Base-by-base conservation (phyloP, 2,113 vertebrate species). In the Odocoileus virginianus region DNA sequence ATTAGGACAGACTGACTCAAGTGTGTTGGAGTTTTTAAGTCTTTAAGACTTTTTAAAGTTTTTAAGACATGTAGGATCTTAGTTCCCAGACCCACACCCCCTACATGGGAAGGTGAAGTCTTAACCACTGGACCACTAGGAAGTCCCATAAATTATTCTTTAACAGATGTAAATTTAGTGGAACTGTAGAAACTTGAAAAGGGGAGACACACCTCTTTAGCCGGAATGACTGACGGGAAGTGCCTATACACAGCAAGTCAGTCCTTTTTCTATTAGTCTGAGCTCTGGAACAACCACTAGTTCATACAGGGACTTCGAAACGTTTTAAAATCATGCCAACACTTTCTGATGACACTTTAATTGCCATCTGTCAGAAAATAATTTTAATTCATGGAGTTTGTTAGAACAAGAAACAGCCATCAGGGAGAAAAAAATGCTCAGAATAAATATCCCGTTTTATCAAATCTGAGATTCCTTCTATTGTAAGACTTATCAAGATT, bases 281-380 rank as follows among this genome's bases (percentile, higher is more conserved):
- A 28, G 15, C 82, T 25, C 89, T 54, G 61, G 30, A 30, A 58
- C 61, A 43, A 19, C 9, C 2, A 7, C 36, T 2, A 40, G 40
- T 11, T 33, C 30, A 17, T 25, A 14, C 1, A 0, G 2, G 43
- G 67, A 52, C 30, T 96, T 36, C 17, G 0, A 27, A 82, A 81
- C 71, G n/a, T 10, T 23, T 52, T 17, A 0, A 54, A 36, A 64
- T 11, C 1, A 21, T 67, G 15, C 40, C n/a, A 5, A 1, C 50
- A 67, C 43, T 58, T 71, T 58, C 82, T 19, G 1, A 7, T 43
- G 27, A 52, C 71, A 45, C 14, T 9, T 84, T 25, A 12, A n/a
- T 71, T 28, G 50, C 33, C 50, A 43, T 78, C 71, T 87, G 52
- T 55, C 87, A 52, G 40, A 57, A 57, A 64, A 33, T 1, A 33